phyloP scores from a whole-genome alignment of 2,797 vertebrate species.

The Neostethus bicornis region DNA sequence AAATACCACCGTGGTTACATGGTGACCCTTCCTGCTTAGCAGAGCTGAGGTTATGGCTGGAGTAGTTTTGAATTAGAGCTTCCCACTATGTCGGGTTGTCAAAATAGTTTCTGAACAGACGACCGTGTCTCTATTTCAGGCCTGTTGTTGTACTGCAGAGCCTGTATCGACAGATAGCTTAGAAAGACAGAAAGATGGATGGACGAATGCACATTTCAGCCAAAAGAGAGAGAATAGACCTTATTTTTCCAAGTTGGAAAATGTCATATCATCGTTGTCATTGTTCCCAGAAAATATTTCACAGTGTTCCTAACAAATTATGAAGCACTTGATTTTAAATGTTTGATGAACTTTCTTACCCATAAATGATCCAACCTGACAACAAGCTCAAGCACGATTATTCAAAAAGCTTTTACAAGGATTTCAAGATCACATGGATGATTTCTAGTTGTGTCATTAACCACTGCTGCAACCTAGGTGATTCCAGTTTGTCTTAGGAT shows the following conservation, averaged over 20 bases:
- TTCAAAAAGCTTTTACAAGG: constrained; percentile 4
- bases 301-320: not conserved
- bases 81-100: not conserved
- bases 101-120: not conserved
- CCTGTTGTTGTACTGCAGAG: not conserved
- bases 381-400: constrained; percentile 7
- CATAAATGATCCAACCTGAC: constrained; percentile 29
- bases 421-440: not conserved
- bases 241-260: no score
- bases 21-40: constrained; percentile 9
- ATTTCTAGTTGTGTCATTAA: not conserved
- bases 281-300: not conserved
- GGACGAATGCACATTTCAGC: no score
- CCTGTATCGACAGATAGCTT: no score
- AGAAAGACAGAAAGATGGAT: no score
- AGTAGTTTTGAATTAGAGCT: not conserved
- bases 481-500: no score
- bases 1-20: constrained; percentile 27
- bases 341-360: constrained; percentile 27
- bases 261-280: no score
- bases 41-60: not conserved
- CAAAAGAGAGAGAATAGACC: not conserved
- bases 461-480: no score
- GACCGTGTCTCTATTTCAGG: not conserved
- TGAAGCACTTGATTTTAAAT: constrained; percentile 5